Percentiles rank a stretch among this genome's conserved stretches.
phyloP scores from a whole-genome alignment of 2,113 vertebrate species.

The Mirounga angustirostris region DNA sequence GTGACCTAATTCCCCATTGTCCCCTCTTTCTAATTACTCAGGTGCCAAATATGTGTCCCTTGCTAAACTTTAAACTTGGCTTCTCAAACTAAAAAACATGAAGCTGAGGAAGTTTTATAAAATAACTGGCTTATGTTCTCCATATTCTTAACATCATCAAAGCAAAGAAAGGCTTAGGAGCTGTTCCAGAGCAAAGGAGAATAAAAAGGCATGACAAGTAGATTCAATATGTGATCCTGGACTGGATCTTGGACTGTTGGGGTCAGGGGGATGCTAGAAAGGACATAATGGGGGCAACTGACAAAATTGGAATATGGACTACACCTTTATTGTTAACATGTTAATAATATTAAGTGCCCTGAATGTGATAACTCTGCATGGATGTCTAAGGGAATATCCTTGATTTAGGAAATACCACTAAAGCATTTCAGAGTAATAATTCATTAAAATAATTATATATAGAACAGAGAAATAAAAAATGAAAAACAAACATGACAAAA shows the following conservation, averaged over 20 bases:
- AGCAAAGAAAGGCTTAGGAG: neutral
- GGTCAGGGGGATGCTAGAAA: neutral
- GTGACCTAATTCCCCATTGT: neutral
- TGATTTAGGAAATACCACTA: neutral
- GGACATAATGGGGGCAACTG: neutral
- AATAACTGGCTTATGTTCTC: neutral
- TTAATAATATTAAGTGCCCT: neutral
- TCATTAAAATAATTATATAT: neutral
- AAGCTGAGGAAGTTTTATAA: slow-evolving; percentile 15
- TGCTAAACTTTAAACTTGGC: neutral
- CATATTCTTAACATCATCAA: slow-evolving; percentile 14
- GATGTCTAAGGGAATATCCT: neutral
- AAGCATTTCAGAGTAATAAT: neutral
- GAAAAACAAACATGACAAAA: neutral
- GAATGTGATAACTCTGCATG: neutral
- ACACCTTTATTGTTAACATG: neutral
- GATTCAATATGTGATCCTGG: neutral
- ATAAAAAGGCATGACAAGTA: neutral
- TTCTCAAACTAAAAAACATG: neutral
- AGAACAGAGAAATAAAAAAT: neutral
- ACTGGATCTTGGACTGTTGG: neutral
- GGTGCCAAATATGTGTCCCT: neutral
- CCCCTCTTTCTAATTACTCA: slow-evolving; percentile 8
- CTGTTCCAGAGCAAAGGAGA: neutral
- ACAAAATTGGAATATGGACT: neutral